phyloP scores from a whole-genome alignment of 53 echinoderm and acorn worm species.

The Holothuria leucospilota region DNA sequence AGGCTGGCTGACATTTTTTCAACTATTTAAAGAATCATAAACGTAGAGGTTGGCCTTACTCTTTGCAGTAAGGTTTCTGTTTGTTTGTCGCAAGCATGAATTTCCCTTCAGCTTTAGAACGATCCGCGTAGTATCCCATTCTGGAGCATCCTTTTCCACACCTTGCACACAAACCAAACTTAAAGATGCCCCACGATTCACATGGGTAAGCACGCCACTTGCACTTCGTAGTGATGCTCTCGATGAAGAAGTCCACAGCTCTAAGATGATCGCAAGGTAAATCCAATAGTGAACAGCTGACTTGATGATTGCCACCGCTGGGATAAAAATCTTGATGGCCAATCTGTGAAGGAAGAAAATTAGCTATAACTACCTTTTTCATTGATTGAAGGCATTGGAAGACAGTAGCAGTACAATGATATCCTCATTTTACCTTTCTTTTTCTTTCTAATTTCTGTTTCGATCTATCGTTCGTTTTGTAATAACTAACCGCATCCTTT shows the following conservation, averaged over 20 bases:
- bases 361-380: not conserved
- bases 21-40: not conserved
- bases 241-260: conserved; percentile 60
- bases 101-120: conserved; percentile 30
- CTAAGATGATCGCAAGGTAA: conserved; percentile 57
- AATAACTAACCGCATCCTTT: no score
- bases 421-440: no score
- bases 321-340: conserved; percentile 75
- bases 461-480: no score
- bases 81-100: conserved; percentile 61
- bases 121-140: conserved; percentile 68
- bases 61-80: conserved; percentile 34
- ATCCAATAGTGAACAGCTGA: conserved; percentile 34
- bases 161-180: conserved; percentile 6
- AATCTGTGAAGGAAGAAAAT: conserved; percentile 22
- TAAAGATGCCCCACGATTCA: conserved; percentile 35
- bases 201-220: conserved; percentile 59
- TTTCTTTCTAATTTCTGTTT: no score
- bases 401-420: no score
- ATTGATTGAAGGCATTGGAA: no score
- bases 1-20: no score
- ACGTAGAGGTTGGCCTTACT: not conserved
- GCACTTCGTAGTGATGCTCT: conserved; percentile 60
- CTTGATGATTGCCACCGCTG: conserved; percentile 61
- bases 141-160: conserved; percentile 51